phyloP scores from a whole-genome alignment of 2,797 vertebrate species.

The Eospalax fontanierii region DNA sequence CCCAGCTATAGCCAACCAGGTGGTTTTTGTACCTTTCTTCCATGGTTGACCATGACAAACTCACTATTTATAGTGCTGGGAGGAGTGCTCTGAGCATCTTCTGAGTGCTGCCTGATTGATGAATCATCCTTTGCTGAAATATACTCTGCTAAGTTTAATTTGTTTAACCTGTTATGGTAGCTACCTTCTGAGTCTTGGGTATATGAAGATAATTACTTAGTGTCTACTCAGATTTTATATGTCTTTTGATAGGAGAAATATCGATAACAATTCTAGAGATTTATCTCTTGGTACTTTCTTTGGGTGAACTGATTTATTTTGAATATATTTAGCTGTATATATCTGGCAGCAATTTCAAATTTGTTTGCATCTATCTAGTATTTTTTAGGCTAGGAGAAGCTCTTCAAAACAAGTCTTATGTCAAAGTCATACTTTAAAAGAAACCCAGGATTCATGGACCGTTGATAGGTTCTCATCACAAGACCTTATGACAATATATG shows the following conservation, averaged over 20 bases:
- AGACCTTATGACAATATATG: slow-evolving; percentile 41
- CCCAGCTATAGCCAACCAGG: neutral
- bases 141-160: slow-evolving; percentile 14
- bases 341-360: slow-evolving; percentile 34
- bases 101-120: neutral
- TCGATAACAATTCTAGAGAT: neutral
- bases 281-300: slow-evolving; percentile 14
- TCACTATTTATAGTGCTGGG: neutral
- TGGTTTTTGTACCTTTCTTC: neutral
- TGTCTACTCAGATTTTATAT: neutral
- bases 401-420: neutral
- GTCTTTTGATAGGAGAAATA: slow-evolving; percentile 35
- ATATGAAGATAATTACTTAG: slow-evolving; percentile 13
- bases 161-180: neutral
- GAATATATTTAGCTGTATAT: slow-evolving; percentile 18
- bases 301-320: slow-evolving; percentile 58
- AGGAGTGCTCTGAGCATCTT: neutral
- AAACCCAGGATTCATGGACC: neutral
- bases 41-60: neutral
- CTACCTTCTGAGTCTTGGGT: slow-evolving; percentile 16
- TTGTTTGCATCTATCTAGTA: slow-evolving; percentile 22
- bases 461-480: neutral
- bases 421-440: neutral
- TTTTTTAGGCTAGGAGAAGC: neutral
- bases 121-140: slow-evolving; percentile 11